Evolutionary conservation across 2,888 invertebrate genomes (phyloP).

Genomic region (Syrphus vitripennis): DNA sequence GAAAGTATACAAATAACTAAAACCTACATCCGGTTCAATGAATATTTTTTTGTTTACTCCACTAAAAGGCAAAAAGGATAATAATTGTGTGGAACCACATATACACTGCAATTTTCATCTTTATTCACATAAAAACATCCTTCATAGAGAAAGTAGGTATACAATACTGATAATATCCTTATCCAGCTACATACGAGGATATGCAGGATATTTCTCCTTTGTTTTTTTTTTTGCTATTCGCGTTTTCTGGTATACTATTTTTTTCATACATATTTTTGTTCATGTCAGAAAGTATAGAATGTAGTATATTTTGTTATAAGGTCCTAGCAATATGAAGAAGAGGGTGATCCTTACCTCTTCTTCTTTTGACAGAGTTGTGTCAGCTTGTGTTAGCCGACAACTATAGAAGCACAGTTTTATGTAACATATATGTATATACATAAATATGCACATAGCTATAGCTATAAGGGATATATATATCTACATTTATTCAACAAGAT

Average conservation of each 20-base stretch:
- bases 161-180: not conserved
- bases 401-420: not conserved
- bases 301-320: conserved; percentile 39
- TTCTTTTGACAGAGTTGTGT: conserved; percentile 55
- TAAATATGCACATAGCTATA: too few species aligned
- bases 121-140: not conserved
- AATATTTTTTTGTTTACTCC: conserved; percentile 14
- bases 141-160: not conserved
- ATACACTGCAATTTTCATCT: not conserved
- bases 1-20: too few species aligned
- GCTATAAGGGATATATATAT: not conserved
- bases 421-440: not conserved
- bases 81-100: not conserved
- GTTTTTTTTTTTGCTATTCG: not conserved
- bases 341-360: conserved; percentile 67
- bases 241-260: not conserved
- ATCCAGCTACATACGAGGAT: not conserved
- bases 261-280: conserved; percentile 7
- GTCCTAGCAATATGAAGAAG: conserved; percentile 54
- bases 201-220: not conserved
- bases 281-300: conserved; percentile 9
- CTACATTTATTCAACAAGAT: conserved; percentile 12
- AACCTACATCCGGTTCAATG: conserved; percentile 15
- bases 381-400: conserved; percentile 64
- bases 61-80: not conserved